Evolutionary conservation across 2,113 vertebrate species (phyloP).

Genomic region (Sebastes schlegelii): DNA sequence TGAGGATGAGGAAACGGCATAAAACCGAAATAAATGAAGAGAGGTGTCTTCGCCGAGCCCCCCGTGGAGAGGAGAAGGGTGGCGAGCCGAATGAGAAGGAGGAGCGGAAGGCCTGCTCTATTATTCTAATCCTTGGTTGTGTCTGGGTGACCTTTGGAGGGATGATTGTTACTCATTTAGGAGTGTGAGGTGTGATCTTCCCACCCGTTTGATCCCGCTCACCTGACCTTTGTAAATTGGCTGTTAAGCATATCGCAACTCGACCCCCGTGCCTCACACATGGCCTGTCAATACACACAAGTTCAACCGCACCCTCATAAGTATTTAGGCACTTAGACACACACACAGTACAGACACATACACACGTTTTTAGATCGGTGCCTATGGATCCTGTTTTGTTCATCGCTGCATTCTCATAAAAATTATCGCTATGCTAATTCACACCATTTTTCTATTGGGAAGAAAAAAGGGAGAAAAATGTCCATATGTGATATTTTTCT

Average conservation of each 20-base stretch:
- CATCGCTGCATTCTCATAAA: too few relatives aligned
- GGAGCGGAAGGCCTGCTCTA: conserved; percentile 81
- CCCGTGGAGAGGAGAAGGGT: conserved; percentile 50
- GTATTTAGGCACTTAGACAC: conserved; percentile 58
- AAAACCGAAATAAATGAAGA: conserved; percentile 23
- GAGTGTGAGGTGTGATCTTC: conserved; percentile 88
- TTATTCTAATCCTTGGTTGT: conserved; percentile 86
- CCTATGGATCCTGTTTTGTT: conserved; percentile 7
- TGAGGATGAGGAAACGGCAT: background rate
- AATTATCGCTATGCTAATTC: background rate
- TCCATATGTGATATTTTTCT: conserved; percentile 10
- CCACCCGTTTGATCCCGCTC: conserved; percentile 86
- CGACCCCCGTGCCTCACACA: conserved; percentile 78
- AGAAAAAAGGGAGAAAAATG: background rate
- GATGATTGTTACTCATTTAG: conserved; percentile 89
- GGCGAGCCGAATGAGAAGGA: conserved; percentile 45
- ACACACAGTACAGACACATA: conserved; percentile 33
- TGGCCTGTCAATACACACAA: conserved; percentile 76
- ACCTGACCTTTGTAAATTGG: conserved; percentile 91
- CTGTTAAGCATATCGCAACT: conserved; percentile 88
- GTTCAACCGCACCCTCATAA: conserved; percentile 45
- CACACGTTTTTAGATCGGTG: background rate
- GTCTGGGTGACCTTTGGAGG: conserved; percentile 84
- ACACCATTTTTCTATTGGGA: background rate
- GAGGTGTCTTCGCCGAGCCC: conserved; percentile 22